Evolutionary conservation across 2,888 invertebrate genomes (phyloP), one percentile per base, ranked within the genome.

Genomic region (Nephrotoma appendiculata): DNA sequence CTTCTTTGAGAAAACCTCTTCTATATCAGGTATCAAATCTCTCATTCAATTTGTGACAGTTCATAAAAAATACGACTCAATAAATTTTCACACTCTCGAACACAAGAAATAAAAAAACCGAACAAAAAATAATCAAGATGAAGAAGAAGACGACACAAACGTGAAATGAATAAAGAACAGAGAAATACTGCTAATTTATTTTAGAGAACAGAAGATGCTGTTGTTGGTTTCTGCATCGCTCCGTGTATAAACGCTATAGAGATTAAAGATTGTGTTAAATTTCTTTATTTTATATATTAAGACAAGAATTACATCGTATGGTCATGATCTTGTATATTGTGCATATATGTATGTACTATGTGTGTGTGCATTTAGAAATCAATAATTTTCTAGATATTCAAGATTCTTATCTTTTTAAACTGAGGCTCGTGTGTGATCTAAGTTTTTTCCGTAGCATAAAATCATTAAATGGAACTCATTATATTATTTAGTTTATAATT

Each of bases 11-110:
- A 71, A 57, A 31, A 71, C 71, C 71, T 71, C 71, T 71, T 71
- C 71, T 71, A 71, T 84, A 84, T 84, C 84, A 84, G 84, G 84
- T 84, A 84, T 84, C 84, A 84, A 84, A 84, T 84, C 84, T 84
- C 43, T 84, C 84, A 84, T 42, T 84, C 84, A 84, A 84, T 42
- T 42, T 84, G 84, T 84, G 84, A 84, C 84, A 84, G 84, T 42
- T 42, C 42, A 84, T 84, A 84, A 84, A 84, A 84, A 84, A 42
- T 84, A 84, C 84, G 84, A 84, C 84, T 84, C 84, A 42, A 84
- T 84, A 84, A 84, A 84, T 84, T 42, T 42, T 84, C 84, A 84
- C 84, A 84, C 84, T 84, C 71, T 71, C 71, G 31, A 71, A 71
- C 71, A 71, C 71, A 71, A 57, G 52, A 57, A 57, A 57, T 57